These are phyloP conservation scores for Salminus brasiliensis DNA, from an alignment of 2,113 vertebrate species.

Conservation along the genomic window DNA sequence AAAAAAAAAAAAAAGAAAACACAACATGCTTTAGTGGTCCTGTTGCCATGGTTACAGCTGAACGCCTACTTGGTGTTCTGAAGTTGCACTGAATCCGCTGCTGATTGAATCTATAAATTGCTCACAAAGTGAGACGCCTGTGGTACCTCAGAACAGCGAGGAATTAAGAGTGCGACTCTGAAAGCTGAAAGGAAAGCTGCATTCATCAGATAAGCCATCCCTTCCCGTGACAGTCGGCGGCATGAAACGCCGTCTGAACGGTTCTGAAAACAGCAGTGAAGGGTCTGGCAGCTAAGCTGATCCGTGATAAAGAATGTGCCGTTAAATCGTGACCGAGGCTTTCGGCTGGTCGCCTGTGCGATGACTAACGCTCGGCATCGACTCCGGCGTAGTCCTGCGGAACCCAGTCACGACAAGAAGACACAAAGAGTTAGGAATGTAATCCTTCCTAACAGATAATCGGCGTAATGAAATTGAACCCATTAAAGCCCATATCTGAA, in stretches of 20 bases:
- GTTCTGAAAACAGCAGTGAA: background rate
- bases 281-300: background rate
- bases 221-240: background rate
- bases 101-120: conserved; percentile 42
- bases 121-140: conserved; percentile 1
- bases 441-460: background rate
- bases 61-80: conserved; percentile 15
- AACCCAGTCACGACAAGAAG: background rate
- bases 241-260: background rate
- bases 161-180: conserved; percentile 2
- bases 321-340: background rate
- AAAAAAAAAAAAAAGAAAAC: conserved; percentile 46
- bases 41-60: conserved; percentile 47
- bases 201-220: background rate
- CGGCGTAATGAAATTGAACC: no score
- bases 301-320: background rate
- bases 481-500: no score
- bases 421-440: background rate
- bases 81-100: background rate
- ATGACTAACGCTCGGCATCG: conserved; percentile 11
- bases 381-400: background rate
- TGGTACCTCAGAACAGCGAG: background rate
- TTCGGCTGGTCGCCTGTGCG: conserved; percentile 1
- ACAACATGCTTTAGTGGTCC: conserved; percentile 3
- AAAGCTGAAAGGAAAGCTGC: background rate